Conservation (phyloP, 2,888 invertebrate genomes). For the Crocallis elinguaria region DNA sequence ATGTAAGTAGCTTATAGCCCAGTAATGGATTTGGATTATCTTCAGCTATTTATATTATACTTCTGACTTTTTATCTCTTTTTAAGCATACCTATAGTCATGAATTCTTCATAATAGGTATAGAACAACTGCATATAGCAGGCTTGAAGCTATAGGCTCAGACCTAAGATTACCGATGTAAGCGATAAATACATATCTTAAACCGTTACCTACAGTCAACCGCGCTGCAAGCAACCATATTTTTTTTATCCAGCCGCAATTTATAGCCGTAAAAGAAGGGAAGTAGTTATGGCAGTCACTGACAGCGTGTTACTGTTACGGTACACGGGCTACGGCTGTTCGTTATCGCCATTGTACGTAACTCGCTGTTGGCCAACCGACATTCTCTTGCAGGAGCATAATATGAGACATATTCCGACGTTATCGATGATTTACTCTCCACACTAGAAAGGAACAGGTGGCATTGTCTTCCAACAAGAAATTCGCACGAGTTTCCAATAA, state of each 20-base stretch:
- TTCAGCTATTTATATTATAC: too few relatives aligned
- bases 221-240: conserved; percentile 14
- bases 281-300: conserved; percentile 54
- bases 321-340: conserved; percentile 50
- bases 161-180: too few relatives aligned
- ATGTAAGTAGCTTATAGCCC: too few relatives aligned
- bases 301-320: conserved; percentile 54
- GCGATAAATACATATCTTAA: not conserved
- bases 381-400: conserved; percentile 8
- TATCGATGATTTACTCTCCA: conserved; percentile 24
- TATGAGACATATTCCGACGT: conserved; percentile 18
- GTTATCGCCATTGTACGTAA: conserved; percentile 49
- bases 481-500: conserved; percentile 41
- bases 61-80: too few relatives aligned
- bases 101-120: too few relatives aligned
- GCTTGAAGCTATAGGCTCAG: too few relatives aligned
- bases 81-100: too few relatives aligned
- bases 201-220: conserved; percentile 2
- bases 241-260: conserved; percentile 15
- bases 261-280: conserved; percentile 46
- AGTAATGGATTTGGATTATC: too few relatives aligned
- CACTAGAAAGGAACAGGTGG: conserved; percentile 32
- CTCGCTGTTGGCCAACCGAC: conserved; percentile 8
- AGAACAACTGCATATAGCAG: too few relatives aligned
- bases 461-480: conserved; percentile 27